A percentile compares a stretch with the other conserved stretches of the same genome.
Evolutionary conservation across 2,888 invertebrate species (phyloP).

Genomic region (Tipula unca): DNA sequence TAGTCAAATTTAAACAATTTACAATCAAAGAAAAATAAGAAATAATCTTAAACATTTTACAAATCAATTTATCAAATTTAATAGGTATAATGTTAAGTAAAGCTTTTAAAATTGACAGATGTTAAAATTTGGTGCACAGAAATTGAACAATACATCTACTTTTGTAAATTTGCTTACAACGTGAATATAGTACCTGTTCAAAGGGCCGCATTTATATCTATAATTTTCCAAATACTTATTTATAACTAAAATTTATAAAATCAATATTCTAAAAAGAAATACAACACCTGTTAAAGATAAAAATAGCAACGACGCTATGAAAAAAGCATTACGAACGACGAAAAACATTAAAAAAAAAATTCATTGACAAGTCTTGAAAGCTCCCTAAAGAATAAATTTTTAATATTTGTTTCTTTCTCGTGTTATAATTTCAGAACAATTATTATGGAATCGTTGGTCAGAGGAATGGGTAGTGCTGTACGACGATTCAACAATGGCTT

Average conservation of each 20-base stretch:
- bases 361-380: not conserved
- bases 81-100: too few species aligned
- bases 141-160: too few species aligned
- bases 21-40: not conserved
- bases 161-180: too few species aligned
- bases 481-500: constrained; percentile 79
- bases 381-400: not conserved
- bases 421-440: constrained; percentile 53
- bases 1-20: not conserved
- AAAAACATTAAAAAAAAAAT: not conserved
- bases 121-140: too few species aligned
- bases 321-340: not conserved
- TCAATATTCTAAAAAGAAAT: not conserved
- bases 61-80: too few species aligned
- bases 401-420: constrained; percentile 9
- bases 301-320: not conserved
- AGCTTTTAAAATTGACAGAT: too few species aligned
- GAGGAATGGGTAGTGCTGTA: constrained; percentile 79
- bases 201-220: too few species aligned
- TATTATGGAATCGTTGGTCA: constrained; percentile 69
- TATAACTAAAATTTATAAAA: too few species aligned
- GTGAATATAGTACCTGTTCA: too few species aligned
- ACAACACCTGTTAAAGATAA: not conserved
- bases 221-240: too few species aligned
- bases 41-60: too few species aligned